A percentile compares a stretch with the other conserved stretches of the same genome.
These are phyloP conservation scores for Drosophila tani DNA, from an alignment of 1,140 invertebrate species.

Conservation along the genomic window DNA sequence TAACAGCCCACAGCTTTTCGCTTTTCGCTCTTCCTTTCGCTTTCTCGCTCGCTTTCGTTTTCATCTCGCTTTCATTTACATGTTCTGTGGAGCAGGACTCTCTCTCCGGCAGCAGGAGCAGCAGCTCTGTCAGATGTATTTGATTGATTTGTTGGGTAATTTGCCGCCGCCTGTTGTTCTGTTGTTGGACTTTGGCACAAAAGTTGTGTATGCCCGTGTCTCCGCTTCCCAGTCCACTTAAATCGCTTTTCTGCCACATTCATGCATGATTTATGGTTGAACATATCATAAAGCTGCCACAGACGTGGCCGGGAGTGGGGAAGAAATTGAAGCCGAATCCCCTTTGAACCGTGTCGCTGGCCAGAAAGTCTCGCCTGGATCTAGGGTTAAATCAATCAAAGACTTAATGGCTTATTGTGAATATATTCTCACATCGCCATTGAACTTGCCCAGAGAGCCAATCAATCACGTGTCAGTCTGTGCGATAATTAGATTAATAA, in stretches of 20 bases:
- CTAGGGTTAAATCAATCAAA: constrained; percentile 46
- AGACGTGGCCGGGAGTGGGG: constrained; percentile 1
- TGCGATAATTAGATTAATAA: constrained; percentile 50
- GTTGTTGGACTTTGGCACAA: constrained; percentile 19
- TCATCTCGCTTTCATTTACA: constrained; percentile 39
- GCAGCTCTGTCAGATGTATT: constrained; percentile 41
- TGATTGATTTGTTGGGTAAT: constrained; percentile 59
- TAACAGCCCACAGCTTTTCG: constrained; percentile 27
- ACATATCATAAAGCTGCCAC: constrained; percentile 47
- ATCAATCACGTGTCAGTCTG: constrained; percentile 45
- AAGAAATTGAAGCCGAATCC: neutral
- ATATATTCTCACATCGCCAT: constrained; percentile 33
- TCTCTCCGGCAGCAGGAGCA: neutral
- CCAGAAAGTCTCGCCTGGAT: constrained; percentile 11
- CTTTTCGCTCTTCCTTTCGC: constrained; percentile 1
- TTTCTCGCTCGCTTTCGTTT: constrained; percentile 11
- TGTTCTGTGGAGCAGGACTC: constrained; percentile 27
- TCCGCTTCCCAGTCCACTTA: constrained; percentile 30
- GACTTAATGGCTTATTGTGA: constrained; percentile 55
- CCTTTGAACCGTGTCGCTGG: constrained; percentile 13
- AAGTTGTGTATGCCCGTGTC: constrained; percentile 40
- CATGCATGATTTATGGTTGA: constrained; percentile 54
- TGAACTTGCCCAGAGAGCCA: constrained; percentile 6
- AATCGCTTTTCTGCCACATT: constrained; percentile 52
- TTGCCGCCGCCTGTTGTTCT: constrained; percentile 45